These are phyloP conservation scores for Ameiurus melas DNA, from an alignment of 2,113 vertebrate genomes.

Conservation along the genomic window DNA sequence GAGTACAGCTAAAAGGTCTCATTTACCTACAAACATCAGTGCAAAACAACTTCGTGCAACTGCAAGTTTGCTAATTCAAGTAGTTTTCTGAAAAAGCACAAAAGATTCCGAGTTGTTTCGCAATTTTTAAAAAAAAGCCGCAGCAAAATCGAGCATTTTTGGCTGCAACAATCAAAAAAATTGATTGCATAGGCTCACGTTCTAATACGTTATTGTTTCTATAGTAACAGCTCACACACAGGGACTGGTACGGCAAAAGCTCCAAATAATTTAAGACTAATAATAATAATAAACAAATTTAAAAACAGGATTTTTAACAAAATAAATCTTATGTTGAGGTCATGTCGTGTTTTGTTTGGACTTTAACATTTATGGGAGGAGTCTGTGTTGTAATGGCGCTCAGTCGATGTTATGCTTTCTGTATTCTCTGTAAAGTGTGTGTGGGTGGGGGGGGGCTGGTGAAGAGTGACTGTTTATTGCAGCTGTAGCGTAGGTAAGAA, in stretches of 20 bases:
- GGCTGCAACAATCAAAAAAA: no score
- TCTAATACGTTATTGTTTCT: neutral
- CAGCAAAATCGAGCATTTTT: no score
- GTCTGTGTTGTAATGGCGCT: neutral
- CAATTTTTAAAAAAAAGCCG: no score
- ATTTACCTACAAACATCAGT: neutral
- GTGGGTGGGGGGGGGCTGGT: neutral
- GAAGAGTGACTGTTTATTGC: neutral
- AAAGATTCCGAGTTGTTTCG: no score
- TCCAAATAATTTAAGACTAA: neutral
- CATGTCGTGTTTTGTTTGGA: no score
- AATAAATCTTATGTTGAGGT: neutral
- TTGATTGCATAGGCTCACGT: neutral
- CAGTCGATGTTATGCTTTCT: neutral
- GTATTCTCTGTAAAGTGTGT: neutral
- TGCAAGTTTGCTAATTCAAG: no score
- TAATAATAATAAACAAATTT: neutral
- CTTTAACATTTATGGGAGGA: neutral
- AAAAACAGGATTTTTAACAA: neutral
- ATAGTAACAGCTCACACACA: neutral
- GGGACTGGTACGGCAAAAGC: neutral
- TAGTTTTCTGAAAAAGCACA: no score
- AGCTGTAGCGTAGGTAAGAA: neutral
- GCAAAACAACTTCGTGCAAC: no score
- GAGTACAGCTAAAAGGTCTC: no score